These are phyloP conservation scores for Shargacucullia verbasci DNA, from an alignment of 2,888 invertebrate genomes.

Conservation along the genomic window DNA sequence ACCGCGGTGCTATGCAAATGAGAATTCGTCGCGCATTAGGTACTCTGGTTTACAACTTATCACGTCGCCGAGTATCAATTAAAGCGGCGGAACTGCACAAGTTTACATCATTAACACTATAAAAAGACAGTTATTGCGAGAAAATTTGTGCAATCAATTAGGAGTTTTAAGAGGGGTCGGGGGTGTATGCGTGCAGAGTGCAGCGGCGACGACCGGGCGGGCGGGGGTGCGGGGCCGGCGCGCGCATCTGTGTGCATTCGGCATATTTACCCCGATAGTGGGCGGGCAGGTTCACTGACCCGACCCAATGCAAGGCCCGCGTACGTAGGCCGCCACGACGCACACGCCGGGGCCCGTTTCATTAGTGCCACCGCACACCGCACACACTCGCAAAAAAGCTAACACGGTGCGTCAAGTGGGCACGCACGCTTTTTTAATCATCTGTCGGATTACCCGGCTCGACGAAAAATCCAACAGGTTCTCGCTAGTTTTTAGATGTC, in stretches of 20 bases:
- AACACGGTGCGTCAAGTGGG: slow-evolving; percentile 84
- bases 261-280: slow-evolving; percentile 89
- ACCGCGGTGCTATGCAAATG: slow-evolving; percentile 73
- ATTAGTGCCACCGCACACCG: slow-evolving; percentile 82
- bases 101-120: slow-evolving; percentile 87
- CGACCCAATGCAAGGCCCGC: slow-evolving; percentile 88
- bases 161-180: slow-evolving; percentile 85
- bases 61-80: slow-evolving; percentile 80
- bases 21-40: slow-evolving; percentile 67
- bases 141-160: slow-evolving; percentile 89
- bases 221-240: slow-evolving; percentile 76
- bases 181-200: slow-evolving; percentile 82
- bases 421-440: slow-evolving; percentile 81
- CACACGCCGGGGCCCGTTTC: slow-evolving; percentile 80
- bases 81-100: slow-evolving; percentile 83
- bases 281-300: slow-evolving; percentile 87
- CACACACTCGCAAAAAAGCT: slow-evolving; percentile 78
- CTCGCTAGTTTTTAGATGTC: slow-evolving; percentile 57
- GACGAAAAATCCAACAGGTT: slow-evolving; percentile 56
- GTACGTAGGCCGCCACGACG: slow-evolving; percentile 84
- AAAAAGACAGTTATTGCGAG: slow-evolving; percentile 89
- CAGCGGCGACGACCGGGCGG: slow-evolving; percentile 75
- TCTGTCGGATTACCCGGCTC: slow-evolving; percentile 57
- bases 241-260: slow-evolving; percentile 89
- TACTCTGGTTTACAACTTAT: slow-evolving; percentile 72